Evolutionary conservation across 2,113 vertebrate genomes (phyloP), one percentile per base, ranked within the genome.

Genomic region (Emydocephalus ijimae): DNA sequence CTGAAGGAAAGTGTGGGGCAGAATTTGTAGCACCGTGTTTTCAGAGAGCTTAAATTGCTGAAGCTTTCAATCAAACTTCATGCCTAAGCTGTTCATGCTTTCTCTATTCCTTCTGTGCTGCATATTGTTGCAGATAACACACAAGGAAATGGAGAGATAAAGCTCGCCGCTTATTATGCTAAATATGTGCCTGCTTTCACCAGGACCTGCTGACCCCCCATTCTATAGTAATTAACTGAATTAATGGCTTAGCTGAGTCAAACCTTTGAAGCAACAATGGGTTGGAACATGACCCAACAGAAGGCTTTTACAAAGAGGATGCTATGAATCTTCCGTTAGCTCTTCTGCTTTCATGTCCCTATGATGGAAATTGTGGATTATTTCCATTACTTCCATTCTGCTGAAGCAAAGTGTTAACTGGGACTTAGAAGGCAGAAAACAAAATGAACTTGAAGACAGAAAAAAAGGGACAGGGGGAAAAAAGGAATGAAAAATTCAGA

Each of bases 151-250:
- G 64, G 90, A 20, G 24, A 91, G 6, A 61, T 93, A 85, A 93
- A 90, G 12, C 85, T 64, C 29, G 87, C 85, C 91, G 87, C 61
- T 94, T 87, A 74, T 95, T 96, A 93, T 69, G 89, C 95, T 95
- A 55, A 90, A 96, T 85, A 61, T 26, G 91, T 2, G 95, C 87
- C 90, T 61, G 5, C 54, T 39, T 24, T 88, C 88, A 93, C 90
- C 93, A 52, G 91, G 95, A 95, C 95, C 90, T 89, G 87, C 5
- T 94, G 95, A 97, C 96, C 96, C 23, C 23, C 93, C 93, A 93
- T 94, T 57, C 92, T 57, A 92, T 91, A 81, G 48, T 96, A 97
- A 97, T 97, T 97, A 97, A 94, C 91, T 87, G 93, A 95, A 95
- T 94, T 96, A 95, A 96, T 96, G 57, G 94, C 94, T 92, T 55